Evolutionary conservation across 1,140 invertebrate species (phyloP), one percentile per base, ranked within the genome.

Genomic region (Camponotus vicinus): DNA sequence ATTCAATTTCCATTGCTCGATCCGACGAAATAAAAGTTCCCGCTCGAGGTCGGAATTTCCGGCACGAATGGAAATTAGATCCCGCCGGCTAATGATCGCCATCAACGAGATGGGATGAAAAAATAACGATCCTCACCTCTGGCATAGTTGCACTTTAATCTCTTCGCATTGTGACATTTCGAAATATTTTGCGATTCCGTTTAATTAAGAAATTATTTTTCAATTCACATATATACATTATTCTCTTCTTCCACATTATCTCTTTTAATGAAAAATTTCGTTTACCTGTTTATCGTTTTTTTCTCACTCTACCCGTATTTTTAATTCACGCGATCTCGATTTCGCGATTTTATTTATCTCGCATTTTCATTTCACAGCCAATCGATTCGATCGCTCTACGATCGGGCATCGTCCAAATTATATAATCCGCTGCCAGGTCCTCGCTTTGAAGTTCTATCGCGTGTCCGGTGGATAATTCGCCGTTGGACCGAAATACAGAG

Each of bases 61-160:
- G 55, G 27, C 34, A 40, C 37, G 3, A 59, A 69, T 78, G 64
- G 45, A 80, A 69, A 80, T 80, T 80, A 80, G 77, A 83, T 83
- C 55, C n/a, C 40, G 18, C 3, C 0, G 18, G 79, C 27, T 83
- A 83, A 83, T 83, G 79, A 83, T n/a, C 55, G 32, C 32, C 40
- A 83, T 73, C 18, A 73, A 73, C 66, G 66, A 32, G 37, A 59
- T 59, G 18, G 27, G 15, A 82, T 34, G 21, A 82, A 82, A 59
- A 37, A 82, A 59, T 59, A 82, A 71, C 21, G 3, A 5, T 13
- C 5, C 9, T 21, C 9, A 42, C 40, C 21, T 34, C 13, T 21
- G 34, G 15, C 27, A 34, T 18, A 67, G 1, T 52, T 15, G 1
- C 49, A 4, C 40, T 67, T 79, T 37, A 13, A 67, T 67, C n/a